Conservation (phyloP, 2,888 invertebrate genomes). For the Myathropa florea region DNA sequence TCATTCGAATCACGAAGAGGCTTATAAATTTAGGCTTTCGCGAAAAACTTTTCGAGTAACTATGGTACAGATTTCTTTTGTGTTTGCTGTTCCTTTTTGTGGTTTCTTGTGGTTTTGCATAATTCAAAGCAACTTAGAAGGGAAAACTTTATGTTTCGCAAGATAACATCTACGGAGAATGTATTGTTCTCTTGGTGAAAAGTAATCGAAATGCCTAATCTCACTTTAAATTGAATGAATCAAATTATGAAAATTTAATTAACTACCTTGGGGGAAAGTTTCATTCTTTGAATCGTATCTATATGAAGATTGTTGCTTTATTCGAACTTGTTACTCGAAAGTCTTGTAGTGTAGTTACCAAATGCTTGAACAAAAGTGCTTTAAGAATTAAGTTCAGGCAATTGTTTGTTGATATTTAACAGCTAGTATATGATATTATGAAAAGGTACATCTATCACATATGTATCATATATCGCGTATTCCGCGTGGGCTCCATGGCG, state of each 20-base stretch:
- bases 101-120: conserved; percentile 2
- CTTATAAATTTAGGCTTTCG: conserved; percentile 1
- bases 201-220: conserved; percentile 12
- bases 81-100: no score
- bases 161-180: conserved; percentile 7
- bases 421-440: no score
- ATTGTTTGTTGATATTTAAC: no score
- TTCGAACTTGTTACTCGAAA: no score
- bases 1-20: not conserved
- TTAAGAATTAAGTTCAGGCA: no score
- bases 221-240: conserved; percentile 14
- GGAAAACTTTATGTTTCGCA: not conserved
- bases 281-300: not conserved
- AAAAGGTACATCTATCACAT: no score
- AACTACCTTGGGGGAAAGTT: not conserved
- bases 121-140: not conserved
- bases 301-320: no score
- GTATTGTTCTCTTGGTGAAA: not conserved
- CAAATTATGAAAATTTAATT: conserved; percentile 21
- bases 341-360: no score
- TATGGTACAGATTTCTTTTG: not conserved
- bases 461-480: no score
- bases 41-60: not conserved
- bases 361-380: no score
- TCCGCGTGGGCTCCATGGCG: no score